Evolutionary conservation across 2,797 vertebrate genomes (phyloP).

Genomic region (Hemitrygon akajei): DNA sequence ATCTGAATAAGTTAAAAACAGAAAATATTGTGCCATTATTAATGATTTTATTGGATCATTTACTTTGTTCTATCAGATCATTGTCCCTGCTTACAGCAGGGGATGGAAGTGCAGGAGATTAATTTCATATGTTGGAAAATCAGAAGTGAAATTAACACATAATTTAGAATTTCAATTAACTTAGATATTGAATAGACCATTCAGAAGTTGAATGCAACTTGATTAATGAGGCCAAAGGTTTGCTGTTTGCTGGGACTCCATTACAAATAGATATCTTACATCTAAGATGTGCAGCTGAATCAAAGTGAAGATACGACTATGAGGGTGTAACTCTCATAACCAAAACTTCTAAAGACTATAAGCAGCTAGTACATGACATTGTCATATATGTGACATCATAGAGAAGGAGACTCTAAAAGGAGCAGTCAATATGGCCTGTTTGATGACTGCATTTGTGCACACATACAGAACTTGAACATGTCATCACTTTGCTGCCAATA

Average conservation of each 20-base stretch:
- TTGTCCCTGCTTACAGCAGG: background rate
- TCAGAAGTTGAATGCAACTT: constrained; percentile 1
- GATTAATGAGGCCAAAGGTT: constrained; percentile 26
- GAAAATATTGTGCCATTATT: background rate
- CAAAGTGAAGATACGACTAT: background rate
- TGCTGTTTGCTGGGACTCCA: background rate
- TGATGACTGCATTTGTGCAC: background rate
- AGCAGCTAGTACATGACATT: background rate
- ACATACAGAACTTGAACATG: too few species aligned
- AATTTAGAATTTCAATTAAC: constrained; percentile 18
- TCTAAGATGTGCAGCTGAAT: background rate
- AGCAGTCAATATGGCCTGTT: too few species aligned
- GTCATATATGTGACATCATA: background rate
- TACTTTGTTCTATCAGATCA: background rate
- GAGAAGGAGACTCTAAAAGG: background rate
- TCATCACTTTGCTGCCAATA: too few species aligned
- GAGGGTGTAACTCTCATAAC: background rate
- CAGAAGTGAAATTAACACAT: background rate
- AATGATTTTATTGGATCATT: background rate
- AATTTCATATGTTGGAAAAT: background rate
- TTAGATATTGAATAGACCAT: background rate
- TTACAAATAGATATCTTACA: background rate
- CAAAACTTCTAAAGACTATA: background rate
- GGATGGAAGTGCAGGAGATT: background rate
- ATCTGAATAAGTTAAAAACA: background rate